These are phyloP conservation scores for Ceraclea dissimilis DNA, from an alignment of 2,888 invertebrate genomes.

Conservation along the genomic window DNA sequence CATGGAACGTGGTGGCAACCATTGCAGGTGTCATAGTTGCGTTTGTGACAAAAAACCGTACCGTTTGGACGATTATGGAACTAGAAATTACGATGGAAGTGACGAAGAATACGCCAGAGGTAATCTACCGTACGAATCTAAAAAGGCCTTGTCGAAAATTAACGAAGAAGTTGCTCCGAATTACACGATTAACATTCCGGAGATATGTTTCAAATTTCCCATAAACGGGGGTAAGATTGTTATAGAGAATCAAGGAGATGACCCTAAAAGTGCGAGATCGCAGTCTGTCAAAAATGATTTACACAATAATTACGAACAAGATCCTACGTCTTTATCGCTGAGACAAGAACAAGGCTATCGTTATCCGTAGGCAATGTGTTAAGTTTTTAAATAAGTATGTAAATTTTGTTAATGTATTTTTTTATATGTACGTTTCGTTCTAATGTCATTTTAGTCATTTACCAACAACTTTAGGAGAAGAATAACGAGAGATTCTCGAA, in stretches of 20 bases:
- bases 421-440: too few relatives aligned
- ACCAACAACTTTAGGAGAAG: too few relatives aligned
- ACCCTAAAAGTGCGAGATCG: background rate
- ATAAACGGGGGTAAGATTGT: slow-evolving; percentile 11
- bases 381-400: too few relatives aligned
- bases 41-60: background rate
- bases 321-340: slow-evolving; percentile 2
- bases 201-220: slow-evolving; percentile 14
- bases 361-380: too few relatives aligned
- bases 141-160: background rate
- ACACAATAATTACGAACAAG: background rate
- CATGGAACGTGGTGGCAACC: background rate
- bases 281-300: background rate
- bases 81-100: background rate
- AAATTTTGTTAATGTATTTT: too few relatives aligned
- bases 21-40: background rate
- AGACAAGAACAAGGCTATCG: slow-evolving; percentile 7
- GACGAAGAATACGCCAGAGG: background rate
- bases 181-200: slow-evolving; percentile 11
- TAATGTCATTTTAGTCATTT: too few relatives aligned
- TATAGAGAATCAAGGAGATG: slow-evolving; percentile 4
- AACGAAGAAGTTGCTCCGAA: background rate
- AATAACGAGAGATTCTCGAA: too few relatives aligned
- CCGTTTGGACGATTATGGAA: background rate
- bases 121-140: background rate